Evolutionary conservation across 2,113 vertebrate species (phyloP).

Genomic region (Tragelaphus scriptus): DNA sequence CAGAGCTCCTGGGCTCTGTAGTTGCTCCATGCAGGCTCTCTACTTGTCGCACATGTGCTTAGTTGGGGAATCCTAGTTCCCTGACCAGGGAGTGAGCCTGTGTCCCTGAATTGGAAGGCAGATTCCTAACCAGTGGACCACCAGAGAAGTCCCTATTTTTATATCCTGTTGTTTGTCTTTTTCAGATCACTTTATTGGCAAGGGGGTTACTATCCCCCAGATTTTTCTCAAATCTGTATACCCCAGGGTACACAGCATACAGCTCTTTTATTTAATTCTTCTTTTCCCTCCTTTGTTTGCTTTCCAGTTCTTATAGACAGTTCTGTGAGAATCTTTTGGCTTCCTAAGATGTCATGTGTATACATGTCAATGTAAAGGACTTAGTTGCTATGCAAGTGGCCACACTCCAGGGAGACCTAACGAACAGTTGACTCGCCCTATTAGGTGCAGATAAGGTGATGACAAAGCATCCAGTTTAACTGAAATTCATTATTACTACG

Average conservation of each 20-base stretch:
- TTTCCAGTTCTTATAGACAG: not conserved
- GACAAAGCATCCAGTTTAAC: not conserved
- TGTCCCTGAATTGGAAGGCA: not conserved
- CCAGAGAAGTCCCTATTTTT: not conserved
- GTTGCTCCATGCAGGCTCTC: not conserved
- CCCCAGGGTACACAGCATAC: not conserved
- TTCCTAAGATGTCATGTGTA: not conserved
- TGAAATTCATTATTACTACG: not conserved
- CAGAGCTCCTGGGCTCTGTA: not conserved
- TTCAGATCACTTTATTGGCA: not conserved
- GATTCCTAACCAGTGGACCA: not conserved
- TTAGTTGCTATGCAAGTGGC: too few species aligned
- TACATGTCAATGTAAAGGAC: not conserved
- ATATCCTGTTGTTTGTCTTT: not conserved
- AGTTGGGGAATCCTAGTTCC: not conserved
- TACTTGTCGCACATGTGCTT: not conserved
- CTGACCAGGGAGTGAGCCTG: not conserved
- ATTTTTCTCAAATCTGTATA: not conserved
- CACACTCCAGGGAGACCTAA: not conserved
- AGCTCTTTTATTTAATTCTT: not conserved
- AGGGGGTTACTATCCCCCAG: too few species aligned
- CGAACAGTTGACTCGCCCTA: not conserved
- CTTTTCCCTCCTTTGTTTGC: not conserved
- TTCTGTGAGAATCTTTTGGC: not conserved
- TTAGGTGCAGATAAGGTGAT: not conserved